Percentiles rank a stretch among this genome's conserved stretches.
Evolutionary conservation across 1,140 invertebrate species (phyloP).

Genomic region (Riptortus pedestris): DNA sequence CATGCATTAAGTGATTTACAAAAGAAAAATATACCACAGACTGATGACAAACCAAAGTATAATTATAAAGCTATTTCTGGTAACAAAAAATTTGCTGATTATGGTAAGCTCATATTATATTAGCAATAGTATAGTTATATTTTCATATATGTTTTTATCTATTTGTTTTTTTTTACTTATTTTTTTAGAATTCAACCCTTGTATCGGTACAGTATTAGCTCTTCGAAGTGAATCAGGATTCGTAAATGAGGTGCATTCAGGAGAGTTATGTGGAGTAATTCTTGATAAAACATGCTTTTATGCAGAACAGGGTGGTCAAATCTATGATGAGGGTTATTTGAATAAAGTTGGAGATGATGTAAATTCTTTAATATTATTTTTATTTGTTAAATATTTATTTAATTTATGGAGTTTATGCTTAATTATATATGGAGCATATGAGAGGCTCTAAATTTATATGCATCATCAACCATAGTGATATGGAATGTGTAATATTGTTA

Average conservation of each 20-base stretch:
- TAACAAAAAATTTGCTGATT: slow-evolving; percentile 52
- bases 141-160: background rate
- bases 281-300: slow-evolving; percentile 92
- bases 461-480: too few species aligned
- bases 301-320: slow-evolving; percentile 97
- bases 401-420: background rate
- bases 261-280: slow-evolving; percentile 85
- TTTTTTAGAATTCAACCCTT: slow-evolving; percentile 46
- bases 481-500: too few species aligned
- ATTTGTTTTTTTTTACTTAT: background rate
- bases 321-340: slow-evolving; percentile 93
- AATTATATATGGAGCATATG: too few species aligned
- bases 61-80: slow-evolving; percentile 57
- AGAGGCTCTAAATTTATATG: too few species aligned
- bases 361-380: slow-evolving; percentile 27
- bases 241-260: slow-evolving; percentile 69
- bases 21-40: slow-evolving; percentile 61
- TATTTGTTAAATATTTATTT: background rate
- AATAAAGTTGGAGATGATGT: slow-evolving; percentile 74
- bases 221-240: slow-evolving; percentile 72
- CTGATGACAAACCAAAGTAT: slow-evolving; percentile 89
- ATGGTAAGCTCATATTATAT: slow-evolving; percentile 39
- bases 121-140: too few species aligned
- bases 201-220: slow-evolving; percentile 55
- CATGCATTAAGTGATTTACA: slow-evolving; percentile 89